phyloP scores from a whole-genome alignment of 2,113 vertebrate species.

The Rostratula benghalensis region DNA sequence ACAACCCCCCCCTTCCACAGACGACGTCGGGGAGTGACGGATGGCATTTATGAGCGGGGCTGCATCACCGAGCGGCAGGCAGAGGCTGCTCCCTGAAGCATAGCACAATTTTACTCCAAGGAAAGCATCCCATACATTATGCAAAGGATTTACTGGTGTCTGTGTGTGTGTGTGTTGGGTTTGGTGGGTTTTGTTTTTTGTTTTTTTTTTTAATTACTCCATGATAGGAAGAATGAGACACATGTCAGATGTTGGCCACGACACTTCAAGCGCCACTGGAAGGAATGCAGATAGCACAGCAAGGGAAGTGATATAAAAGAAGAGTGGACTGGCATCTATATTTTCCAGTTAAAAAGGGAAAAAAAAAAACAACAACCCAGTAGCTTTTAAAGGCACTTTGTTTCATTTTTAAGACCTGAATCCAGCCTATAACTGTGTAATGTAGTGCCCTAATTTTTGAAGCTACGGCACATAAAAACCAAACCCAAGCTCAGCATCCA shows the following conservation, averaged over 20 bases:
- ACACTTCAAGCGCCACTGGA: neutral
- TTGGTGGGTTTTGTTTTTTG: neutral
- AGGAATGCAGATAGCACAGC: neutral
- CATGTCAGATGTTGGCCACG: neutral
- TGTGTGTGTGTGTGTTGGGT: neutral
- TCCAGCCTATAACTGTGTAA: neutral
- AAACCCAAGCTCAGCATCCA: neutral
- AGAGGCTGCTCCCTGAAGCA: neutral
- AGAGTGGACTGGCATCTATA: neutral
- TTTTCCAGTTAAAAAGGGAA: neutral
- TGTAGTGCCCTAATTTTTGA: neutral
- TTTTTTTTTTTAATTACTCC: neutral
- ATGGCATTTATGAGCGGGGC: neutral
- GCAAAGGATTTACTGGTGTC: neutral
- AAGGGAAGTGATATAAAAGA: neutral
- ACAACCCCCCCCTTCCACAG: neutral
- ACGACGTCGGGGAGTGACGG: neutral
- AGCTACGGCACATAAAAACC: neutral
- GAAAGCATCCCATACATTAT: constrained; percentile 20
- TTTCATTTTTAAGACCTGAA: neutral
- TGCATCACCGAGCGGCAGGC: neutral
- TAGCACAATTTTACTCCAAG: neutral
- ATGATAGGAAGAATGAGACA: neutral
- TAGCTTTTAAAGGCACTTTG: neutral
- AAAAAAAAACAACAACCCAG: neutral